These are phyloP conservation scores for Eilema depressum DNA, from an alignment of 2,888 invertebrate species.

Conservation along the genomic window DNA sequence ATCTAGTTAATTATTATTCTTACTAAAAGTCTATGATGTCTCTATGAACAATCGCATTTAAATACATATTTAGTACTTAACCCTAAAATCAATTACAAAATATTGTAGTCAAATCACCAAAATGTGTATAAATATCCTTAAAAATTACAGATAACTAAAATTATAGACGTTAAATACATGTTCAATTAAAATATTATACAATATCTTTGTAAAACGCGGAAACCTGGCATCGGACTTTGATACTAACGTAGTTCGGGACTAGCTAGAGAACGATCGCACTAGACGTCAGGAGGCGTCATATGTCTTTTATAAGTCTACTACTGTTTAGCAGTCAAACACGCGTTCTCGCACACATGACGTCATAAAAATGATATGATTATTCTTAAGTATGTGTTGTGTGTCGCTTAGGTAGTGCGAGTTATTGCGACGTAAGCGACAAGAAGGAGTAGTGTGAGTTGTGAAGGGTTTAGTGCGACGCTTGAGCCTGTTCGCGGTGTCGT, in stretches of 20 bases:
- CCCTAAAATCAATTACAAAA: not conserved
- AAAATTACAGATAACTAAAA: not conserved
- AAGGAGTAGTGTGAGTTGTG: slow-evolving; percentile 48
- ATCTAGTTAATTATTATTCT: slow-evolving; percentile 2
- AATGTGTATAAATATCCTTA: not conserved
- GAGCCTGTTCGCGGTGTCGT: slow-evolving; percentile 69
- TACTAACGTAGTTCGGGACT: slow-evolving; percentile 60
- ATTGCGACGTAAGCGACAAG: slow-evolving; percentile 51
- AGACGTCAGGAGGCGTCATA: slow-evolving; percentile 35
- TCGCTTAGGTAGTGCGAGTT: slow-evolving; percentile 59
- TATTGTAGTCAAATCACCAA: not conserved
- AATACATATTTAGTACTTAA: not conserved
- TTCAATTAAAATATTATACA: slow-evolving; percentile 40
- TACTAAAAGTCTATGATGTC: not conserved
- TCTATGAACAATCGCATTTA: not conserved
- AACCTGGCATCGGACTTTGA: slow-evolving; percentile 52
- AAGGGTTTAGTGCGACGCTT: slow-evolving; percentile 48
- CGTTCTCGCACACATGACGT: slow-evolving; percentile 55
- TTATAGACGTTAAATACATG: not conserved
- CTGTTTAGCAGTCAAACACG: slow-evolving; percentile 51
- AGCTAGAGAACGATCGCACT: slow-evolving; percentile 57
- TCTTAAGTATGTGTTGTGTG: slow-evolving; percentile 48
- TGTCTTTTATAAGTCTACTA: slow-evolving; percentile 63
- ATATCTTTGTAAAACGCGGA: slow-evolving; percentile 42
- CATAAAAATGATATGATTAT: slow-evolving; percentile 70